Evolutionary conservation across 2,888 invertebrate species (phyloP).

Genomic region (Hydrotaea diabolus): DNA sequence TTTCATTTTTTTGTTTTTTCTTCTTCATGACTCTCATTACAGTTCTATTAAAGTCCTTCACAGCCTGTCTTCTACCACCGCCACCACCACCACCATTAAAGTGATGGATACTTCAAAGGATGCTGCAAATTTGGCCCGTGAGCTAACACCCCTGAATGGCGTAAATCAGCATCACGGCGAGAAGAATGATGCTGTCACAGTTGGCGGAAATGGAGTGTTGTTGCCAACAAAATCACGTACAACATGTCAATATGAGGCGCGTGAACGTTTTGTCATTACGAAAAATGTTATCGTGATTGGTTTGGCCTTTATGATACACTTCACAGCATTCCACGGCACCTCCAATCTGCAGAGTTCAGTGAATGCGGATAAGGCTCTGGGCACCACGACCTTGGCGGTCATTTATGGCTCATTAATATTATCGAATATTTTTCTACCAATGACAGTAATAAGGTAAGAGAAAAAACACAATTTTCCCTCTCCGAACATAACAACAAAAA

Average conservation of each 20-base stretch:
- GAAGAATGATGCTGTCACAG: conserved; percentile 22
- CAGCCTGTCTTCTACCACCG: too few species aligned
- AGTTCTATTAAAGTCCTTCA: conserved; percentile 32
- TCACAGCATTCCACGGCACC: conserved; percentile 94
- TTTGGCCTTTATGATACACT: conserved; percentile 93
- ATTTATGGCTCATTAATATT: conserved; percentile 93
- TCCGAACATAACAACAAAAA: too few species aligned
- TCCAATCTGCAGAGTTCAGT: conserved; percentile 92
- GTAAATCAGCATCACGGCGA: conserved; percentile 12
- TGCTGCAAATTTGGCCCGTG: conserved; percentile 13
- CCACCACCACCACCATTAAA: neutral
- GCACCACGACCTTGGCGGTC: conserved; percentile 90
- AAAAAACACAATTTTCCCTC: too few species aligned
- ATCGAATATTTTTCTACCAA: conserved; percentile 94
- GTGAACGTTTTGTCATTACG: conserved; percentile 89
- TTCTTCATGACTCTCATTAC: conserved; percentile 13
- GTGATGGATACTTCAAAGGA: conserved; percentile 55
- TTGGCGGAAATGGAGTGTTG: neutral
- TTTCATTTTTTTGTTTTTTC: neutral
- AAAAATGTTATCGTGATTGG: conserved; percentile 93
- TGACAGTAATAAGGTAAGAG: conserved; percentile 89
- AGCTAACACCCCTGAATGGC: conserved; percentile 47
- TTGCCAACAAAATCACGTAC: conserved; percentile 32
- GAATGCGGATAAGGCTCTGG: conserved; percentile 90
- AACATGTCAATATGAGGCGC: conserved; percentile 81